phyloP scores from a whole-genome alignment of 2,113 vertebrate genomes.

The Lates calcarifer region DNA sequence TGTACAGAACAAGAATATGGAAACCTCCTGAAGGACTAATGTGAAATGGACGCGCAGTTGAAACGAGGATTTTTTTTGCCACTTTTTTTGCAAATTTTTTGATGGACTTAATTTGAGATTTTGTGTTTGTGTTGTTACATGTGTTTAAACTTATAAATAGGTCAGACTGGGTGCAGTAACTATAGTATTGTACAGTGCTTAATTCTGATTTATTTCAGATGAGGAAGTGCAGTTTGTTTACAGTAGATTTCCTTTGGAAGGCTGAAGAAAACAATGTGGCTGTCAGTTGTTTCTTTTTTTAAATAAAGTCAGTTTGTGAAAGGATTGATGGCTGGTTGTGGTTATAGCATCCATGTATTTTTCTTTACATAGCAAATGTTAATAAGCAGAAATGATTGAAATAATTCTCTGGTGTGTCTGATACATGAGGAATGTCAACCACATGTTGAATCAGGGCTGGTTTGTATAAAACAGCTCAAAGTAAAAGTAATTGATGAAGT shows the following conservation, averaged over 20 bases:
- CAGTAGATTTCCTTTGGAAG: slow-evolving; percentile 33
- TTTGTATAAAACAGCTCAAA: too few relatives aligned
- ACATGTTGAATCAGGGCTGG: too few relatives aligned
- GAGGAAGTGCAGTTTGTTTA: slow-evolving; percentile 41
- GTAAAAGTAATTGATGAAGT: too few relatives aligned
- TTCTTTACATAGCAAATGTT: not conserved
- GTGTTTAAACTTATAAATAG: slow-evolving; percentile 15
- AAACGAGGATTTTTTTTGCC: not conserved
- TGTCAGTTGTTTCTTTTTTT: not conserved
- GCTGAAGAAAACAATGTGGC: not conserved
- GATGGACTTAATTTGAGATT: slow-evolving; percentile 11
- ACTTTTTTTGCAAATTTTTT: not conserved
- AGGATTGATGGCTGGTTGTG: not conserved
- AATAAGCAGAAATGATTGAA: not conserved
- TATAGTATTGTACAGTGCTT: slow-evolving; percentile 21
- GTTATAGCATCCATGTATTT: not conserved
- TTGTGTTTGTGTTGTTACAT: slow-evolving; percentile 18
- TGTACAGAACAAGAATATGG: slow-evolving; percentile 9
- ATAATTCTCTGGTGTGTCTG: too few relatives aligned
- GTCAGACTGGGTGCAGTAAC: not conserved
- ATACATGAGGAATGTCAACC: too few relatives aligned
- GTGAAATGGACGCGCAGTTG: not conserved
- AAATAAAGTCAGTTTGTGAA: slow-evolving; percentile 42
- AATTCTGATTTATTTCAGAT: slow-evolving; percentile 30
- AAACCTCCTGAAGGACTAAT: not conserved